Evolutionary conservation across 2,888 invertebrate species (phyloP), one percentile per base, ranked within the genome.

Genomic region (Drosophila lutescens): DNA sequence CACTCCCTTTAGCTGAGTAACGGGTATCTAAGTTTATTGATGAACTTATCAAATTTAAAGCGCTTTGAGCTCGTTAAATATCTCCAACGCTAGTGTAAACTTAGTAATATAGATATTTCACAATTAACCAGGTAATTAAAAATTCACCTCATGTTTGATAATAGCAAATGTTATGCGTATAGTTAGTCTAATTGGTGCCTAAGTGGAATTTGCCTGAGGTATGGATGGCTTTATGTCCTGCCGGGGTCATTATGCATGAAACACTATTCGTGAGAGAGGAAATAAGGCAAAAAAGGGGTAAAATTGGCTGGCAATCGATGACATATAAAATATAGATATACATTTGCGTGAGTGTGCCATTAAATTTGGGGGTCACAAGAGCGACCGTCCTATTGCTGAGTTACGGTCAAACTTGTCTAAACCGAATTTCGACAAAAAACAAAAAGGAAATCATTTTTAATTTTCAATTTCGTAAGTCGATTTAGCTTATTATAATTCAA

Each of bases 321-420:
- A 55, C 74, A 70, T 44, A 86, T 81, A 72, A 86, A 84, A 86
- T 84, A 77, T 80, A 49, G 67, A 80, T 78, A 36, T 23, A 53
- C 65, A 80, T 76, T 78, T 63, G 40, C 49, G 58, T 70, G 38
- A 59, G 72, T 60, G 32, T 56, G 68, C 41, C 55, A 13, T 53
- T 17, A 44, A 41, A 50, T 55, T 59, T 54, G 13, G 56, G 66
- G 62, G 58, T 61, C 79, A 58, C 67, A 72, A 34, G 41, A 26
- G 9, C 50, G 5, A 15, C 17, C 58, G 60, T 49, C 59, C 44
- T 53, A 67, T 60, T 74, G 65, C 47, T 36, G 59, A 68, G 61
- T 38, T 23, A 49, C 49, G 49, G 47, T 12, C 10, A 0, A 7
- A 9, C 8, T 9, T 41, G 9, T 13, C 6, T 12, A 6, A 7